A percentile compares a stretch with the other conserved stretches of the same genome.
Conservation (phyloP, 2,888 invertebrate genomes). For the Torymus texanus region DNA sequence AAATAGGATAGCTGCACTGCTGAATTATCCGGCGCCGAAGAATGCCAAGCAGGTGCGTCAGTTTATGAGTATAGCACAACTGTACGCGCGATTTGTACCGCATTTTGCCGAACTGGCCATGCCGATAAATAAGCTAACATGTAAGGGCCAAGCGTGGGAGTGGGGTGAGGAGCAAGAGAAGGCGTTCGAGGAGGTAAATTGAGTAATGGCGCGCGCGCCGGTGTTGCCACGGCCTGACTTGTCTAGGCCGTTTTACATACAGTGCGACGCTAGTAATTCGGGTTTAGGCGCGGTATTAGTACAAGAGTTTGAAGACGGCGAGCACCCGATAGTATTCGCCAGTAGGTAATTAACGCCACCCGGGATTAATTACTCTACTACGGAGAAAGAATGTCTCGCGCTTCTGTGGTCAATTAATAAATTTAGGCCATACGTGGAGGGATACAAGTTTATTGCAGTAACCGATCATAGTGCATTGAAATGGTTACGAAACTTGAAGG, state of each 20-base stretch:
- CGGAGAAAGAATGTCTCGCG: background rate
- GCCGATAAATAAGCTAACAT: background rate
- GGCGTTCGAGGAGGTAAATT: no score
- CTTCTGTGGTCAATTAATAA: background rate
- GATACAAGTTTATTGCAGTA: no score
- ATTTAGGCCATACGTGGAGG: background rate
- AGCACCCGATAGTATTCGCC: background rate
- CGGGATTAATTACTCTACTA: background rate
- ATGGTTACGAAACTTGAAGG: background rate
- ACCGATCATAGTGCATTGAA: background rate
- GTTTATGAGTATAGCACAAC: background rate
- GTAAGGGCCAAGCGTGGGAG: background rate
- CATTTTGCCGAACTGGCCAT: background rate
- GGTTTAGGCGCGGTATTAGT: background rate
- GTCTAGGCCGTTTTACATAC: background rate
- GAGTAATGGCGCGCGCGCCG: background rate
- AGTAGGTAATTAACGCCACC: background rate
- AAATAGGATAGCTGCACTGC: background rate
- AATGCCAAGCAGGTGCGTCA: background rate
- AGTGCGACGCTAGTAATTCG: background rate
- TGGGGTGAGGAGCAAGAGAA: background rate
- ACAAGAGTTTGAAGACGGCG: background rate
- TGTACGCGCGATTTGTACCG: background rate
- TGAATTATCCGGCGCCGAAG: background rate
- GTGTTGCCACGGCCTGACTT: slow-evolving; percentile 2